Base-by-base conservation (phyloP, 2,888 invertebrate species). In the Pandemis cinnamomeana region DNA sequence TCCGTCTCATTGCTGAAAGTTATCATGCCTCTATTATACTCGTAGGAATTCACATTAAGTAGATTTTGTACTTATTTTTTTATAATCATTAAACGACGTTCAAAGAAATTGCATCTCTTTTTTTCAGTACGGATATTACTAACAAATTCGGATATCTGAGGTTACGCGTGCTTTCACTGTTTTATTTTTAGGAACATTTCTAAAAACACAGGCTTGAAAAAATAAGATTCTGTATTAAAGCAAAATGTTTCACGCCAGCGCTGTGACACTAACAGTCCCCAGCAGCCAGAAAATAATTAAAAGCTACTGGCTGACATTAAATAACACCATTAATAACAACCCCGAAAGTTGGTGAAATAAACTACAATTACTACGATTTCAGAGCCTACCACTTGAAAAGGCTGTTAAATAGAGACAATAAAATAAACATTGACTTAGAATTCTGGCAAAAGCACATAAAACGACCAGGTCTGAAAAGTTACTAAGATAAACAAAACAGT, bases 321-420 rank as follows among this genome's bases (percentile, higher is more conserved):
- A 91, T 87, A 90, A 91, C 86, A 89, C 87, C 91, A 91, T 92
- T 91, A 91, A 92, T 92, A 90, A 91, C 85, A 84, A 82, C 88
- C 85, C 88, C 83, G 86, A 89, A 89, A 89, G 85, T 88, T 88
- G 83, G 82, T 83, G 84, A 90, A 88, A 90, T 91, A 91, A 91
- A 91, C 87, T 91, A 90, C 87, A 89, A 88, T 91, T 89, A 89
- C 86, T 81, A 81, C 80, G 83, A 89, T 85, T 87, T 87, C 84
- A 79, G 81, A 78, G 80, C 78, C 80, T 80, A 82, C 80, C 84
- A 83, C 84, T 87, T 87, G 84, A 1, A 27, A 58, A 58, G 27
- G 58, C 20, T 8, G 27, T 11, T 11, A 11, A 27, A 58, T 15
- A n/a, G 5, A 27, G 11, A 58, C 58, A 11, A 11, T 10, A 2